A percentile compares a stretch with the other conserved stretches of the same genome.
Conservation (phyloP, 2,797 vertebrate species). For the Malacoraja senta region DNA sequence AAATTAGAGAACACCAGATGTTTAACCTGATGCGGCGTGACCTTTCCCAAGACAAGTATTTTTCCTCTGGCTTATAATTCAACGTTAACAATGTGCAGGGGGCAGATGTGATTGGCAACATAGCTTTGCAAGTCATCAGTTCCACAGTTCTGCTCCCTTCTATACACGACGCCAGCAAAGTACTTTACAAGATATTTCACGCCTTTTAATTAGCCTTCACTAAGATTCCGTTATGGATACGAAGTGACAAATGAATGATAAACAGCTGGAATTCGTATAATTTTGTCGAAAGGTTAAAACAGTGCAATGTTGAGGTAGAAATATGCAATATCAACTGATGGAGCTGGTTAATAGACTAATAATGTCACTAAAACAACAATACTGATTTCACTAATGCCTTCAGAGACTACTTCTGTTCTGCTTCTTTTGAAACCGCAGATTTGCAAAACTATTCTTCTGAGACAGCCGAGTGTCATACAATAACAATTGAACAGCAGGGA, state of each 20-base stretch:
- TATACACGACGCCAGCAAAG: too few relatives aligned
- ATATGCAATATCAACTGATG: background rate
- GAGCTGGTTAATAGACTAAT: background rate
- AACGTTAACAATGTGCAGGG: background rate
- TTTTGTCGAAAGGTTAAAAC: background rate
- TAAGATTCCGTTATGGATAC: background rate
- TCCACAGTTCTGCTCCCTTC: background rate
- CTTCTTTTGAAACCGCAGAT: conserved; percentile 33
- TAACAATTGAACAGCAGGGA: conserved; percentile 24
- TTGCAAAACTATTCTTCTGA: conserved; percentile 36
- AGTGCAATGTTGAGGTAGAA: background rate
- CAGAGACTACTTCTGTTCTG: conserved; percentile 9
- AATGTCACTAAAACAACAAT: conserved; percentile 24
- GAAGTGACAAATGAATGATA: conserved; percentile 18
- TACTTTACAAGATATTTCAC: background rate
- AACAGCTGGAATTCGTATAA: background rate
- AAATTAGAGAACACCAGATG: background rate
- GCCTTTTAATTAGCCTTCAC: background rate
- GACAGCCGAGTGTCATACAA: conserved; percentile 20
- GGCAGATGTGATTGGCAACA: background rate
- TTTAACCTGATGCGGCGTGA: conserved; percentile 19
- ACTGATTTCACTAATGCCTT: conserved; percentile 28
- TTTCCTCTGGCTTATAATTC: background rate
- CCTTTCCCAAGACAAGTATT: background rate
- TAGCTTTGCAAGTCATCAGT: background rate